Conservation (phyloP, 2,113 vertebrate genomes). For the Rynchops niger region DNA sequence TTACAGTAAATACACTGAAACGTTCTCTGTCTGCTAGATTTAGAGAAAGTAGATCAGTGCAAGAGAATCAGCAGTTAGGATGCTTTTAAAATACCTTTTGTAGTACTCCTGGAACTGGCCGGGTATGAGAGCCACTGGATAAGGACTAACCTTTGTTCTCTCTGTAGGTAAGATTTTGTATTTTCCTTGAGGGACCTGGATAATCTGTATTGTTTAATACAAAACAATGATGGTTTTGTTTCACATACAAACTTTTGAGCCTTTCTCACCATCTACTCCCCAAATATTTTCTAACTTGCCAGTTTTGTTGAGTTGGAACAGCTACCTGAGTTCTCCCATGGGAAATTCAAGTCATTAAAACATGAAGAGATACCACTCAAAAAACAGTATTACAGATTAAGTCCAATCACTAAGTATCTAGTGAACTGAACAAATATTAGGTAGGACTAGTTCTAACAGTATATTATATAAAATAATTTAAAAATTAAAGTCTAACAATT, state of each 20-base stretch:
- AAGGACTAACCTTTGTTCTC: constrained; percentile 90
- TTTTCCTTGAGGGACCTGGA: constrained; percentile 96
- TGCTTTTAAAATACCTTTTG: constrained; percentile 84
- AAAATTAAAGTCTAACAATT: neutral
- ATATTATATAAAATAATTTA: neutral
- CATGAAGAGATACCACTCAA: neutral
- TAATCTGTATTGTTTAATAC: constrained; percentile 79
- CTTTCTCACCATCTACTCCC: neutral
- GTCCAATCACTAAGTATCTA: neutral
- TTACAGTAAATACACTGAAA: neutral
- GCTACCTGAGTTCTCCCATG: neutral
- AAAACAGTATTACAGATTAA: neutral
- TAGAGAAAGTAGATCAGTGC: neutral
- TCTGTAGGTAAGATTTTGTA: constrained; percentile 92
- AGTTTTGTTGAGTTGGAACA: neutral
- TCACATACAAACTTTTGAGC: neutral
- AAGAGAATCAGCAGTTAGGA: neutral
- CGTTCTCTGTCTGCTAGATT: neutral
- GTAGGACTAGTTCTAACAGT: neutral
- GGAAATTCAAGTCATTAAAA: neutral
- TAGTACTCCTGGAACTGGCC: constrained; percentile 99
- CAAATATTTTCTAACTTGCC: neutral
- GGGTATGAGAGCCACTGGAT: constrained; percentile 96
- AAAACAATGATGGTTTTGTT: neutral
- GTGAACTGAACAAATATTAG: neutral